A percentile compares a stretch with the other conserved stretches of the same genome.
Conservation (phyloP, 2,888 invertebrate genomes). For the Hypomecis punctinalis region DNA sequence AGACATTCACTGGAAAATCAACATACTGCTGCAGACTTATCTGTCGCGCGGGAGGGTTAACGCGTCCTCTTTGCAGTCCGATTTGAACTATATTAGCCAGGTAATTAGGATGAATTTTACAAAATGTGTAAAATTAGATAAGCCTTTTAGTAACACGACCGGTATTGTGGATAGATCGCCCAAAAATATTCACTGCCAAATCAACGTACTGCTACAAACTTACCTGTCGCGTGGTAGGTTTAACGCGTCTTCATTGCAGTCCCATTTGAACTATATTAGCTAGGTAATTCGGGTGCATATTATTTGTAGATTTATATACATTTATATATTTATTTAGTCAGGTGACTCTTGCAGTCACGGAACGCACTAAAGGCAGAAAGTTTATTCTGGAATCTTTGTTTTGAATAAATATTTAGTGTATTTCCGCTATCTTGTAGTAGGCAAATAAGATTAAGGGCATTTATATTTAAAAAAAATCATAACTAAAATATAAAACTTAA, state of each 20-base stretch:
- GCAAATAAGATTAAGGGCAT: no score
- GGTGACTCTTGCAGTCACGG: no score
- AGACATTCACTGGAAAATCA: slow-evolving; percentile 97
- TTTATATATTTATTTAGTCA: no score
- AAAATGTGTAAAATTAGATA: no score
- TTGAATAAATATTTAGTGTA: no score
- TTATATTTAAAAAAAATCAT: no score
- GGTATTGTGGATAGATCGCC: slow-evolving; percentile 93
- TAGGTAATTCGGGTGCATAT: slow-evolving; percentile 85
- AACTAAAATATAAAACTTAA: no score
- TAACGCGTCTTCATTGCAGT: slow-evolving; percentile 93
- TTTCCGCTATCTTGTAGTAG: no score
- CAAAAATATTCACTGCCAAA: slow-evolving; percentile 97
- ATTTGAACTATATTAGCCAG: slow-evolving; percentile 95
- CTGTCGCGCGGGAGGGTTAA: slow-evolving; percentile 93
- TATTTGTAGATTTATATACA: no score
- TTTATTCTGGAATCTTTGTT: no score
- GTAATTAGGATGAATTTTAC: slow-evolving; percentile 68
- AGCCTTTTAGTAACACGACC: no score
- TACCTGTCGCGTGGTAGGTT: slow-evolving; percentile 93
- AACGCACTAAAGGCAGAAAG: no score
- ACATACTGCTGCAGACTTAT: slow-evolving; percentile 96
- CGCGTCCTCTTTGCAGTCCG: slow-evolving; percentile 94
- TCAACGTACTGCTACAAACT: slow-evolving; percentile 96
- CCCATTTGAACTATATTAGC: slow-evolving; percentile 95